phyloP scores from a whole-genome alignment of 2,797 vertebrate species.

The Coluber constrictor region DNA sequence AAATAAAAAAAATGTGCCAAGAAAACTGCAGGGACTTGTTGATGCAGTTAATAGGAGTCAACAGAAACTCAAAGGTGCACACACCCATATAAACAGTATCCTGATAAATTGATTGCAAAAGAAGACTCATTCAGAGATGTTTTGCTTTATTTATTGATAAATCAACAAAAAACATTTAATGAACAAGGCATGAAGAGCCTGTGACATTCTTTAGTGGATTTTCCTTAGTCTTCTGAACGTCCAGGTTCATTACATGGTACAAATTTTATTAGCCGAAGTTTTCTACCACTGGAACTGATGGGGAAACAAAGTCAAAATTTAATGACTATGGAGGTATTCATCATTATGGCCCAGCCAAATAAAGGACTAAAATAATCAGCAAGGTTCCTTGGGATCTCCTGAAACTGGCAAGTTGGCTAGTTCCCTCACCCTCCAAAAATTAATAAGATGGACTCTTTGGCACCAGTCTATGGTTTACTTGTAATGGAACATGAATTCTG shows the following conservation, averaged over 20 bases:
- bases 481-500: no score
- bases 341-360: background rate
- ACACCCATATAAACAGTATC: no score
- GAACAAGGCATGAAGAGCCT: background rate
- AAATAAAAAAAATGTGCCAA: no score
- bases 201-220: background rate
- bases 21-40: no score
- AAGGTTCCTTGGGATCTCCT: background rate
- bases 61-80: no score
- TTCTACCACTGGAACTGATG: background rate
- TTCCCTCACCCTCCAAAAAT: background rate
- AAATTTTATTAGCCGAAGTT: background rate
- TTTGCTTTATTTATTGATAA: conserved; percentile 3
- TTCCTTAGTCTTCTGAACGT: background rate
- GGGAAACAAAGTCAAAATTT: background rate
- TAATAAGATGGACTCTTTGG: no score
- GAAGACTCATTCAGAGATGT: background rate
- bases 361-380: background rate
- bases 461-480: background rate
- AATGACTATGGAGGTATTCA: background rate
- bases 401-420: background rate
- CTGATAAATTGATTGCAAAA: no score
- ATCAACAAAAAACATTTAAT: background rate
- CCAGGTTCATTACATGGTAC: background rate
- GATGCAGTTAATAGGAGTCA: no score